Base-by-base conservation (phyloP, 2,797 vertebrate species). In the Etheostoma perlongum region DNA sequence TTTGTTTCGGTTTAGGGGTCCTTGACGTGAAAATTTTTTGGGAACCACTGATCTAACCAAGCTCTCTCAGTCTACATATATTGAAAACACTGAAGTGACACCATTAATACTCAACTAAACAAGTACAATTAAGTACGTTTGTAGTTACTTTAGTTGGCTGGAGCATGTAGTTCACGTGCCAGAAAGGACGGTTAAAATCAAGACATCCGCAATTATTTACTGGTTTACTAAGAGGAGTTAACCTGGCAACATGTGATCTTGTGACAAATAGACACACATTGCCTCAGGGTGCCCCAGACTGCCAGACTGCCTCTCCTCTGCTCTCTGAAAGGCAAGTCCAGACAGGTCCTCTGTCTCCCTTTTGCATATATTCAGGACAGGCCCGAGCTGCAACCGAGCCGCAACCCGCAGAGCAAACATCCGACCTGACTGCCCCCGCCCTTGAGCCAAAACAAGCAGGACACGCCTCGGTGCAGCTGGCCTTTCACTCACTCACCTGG, bases 401-500 rank as follows among this genome's bases (percentile, higher is more conserved):
- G 40, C 68, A 53, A 58, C 68, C 62, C 71, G 53, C 78, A 62
- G 63, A 57, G 46, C 76, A 85, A 82, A 90, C 87, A 88, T 73
- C 75, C 66, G 46, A 72, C 47, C 33, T 3, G 73, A 81, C 53
- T 71, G 1, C 66, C 12, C 47, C 67, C 57, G 66, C 71, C 53
- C 76, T 66, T 62, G 55, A 59, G 84, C 78, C 87, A 74, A 82
- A 82, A 68, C 72, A 82, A 83, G 72, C 68, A 79, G 54, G 36
- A 61, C 84, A 83, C 71, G 6, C 84, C 86, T 81, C 12, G 1
- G 14, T 65, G 74, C 87, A 85, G 83, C 74, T 81, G 86, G 81
- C 72, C 76, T 75, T 63, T 11, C 48, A 12, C 44, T n/a, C 25
- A 6, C 60, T 72, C 30, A 85, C 86, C 86, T 87, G 76, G 46